Base-by-base conservation (phyloP, 1,140 invertebrate species). In the Philopotamus ludificatus region DNA sequence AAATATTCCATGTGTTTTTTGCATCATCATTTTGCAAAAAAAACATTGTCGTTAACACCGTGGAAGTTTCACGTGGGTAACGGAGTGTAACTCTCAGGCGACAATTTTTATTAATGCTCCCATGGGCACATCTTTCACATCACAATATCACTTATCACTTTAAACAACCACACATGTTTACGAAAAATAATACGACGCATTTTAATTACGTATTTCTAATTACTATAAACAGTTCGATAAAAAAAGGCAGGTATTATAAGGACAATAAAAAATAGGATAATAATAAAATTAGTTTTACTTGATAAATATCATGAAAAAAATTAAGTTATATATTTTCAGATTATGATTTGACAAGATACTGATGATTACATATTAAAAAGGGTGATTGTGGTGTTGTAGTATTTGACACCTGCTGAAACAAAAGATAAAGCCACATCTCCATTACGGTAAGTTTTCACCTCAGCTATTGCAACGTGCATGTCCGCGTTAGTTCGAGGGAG, bases 381-480 rank as follows among this genome's bases (percentile, higher is more conserved):
- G 63, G 9, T 57, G 18, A 57, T 15, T 22, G 15, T 21, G 28
- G 16, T 49, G 63, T 1, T 47, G 53, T 53, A n/a, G n/a, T n/a
- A n/a, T n/a, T n/a, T 53, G 45, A 26, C 41, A 57, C 54, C 26
- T 15, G 34, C 28, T 18, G 23, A 58, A 54, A 65, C 51, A 57
- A 65, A 65, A 57, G 63, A 28, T 7, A 49, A 22, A 25, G 57
- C 41, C 45, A 60, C 57, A 60, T 28, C 57, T 60, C 57, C 47
- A 62, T 51, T 50, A 62, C 39, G 45, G 59, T 25, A 47, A 39
- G 59, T 34, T 28, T 49, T 16, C 22, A 18, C 8, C 45, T 18
- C 59, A 51, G 23, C 26, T 62, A n/a, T 25, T 47, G 15, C 22
- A 39, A 22, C 57, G 47, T 60, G 41, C 44, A 41, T n/a, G n/a